phyloP scores from a whole-genome alignment of 2,888 invertebrate genomes.

The Gymnocheta viridis region DNA sequence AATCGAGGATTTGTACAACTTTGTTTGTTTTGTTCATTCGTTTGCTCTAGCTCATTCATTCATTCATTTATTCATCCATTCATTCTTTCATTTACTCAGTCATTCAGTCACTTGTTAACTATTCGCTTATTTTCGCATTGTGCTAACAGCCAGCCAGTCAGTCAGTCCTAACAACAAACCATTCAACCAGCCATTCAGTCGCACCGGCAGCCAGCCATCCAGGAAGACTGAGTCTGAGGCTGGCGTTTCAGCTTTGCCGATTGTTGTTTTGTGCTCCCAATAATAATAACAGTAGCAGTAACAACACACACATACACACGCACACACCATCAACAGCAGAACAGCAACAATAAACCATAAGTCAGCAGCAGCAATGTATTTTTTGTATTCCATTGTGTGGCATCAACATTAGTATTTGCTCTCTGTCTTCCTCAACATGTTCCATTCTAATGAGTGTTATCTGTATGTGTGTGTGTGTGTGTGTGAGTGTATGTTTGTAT shows the following conservation, averaged over 20 bases:
- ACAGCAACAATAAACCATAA: constrained; percentile 62
- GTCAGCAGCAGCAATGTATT: constrained; percentile 58
- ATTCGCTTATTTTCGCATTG: constrained; percentile 66
- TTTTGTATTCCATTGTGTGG: constrained; percentile 53
- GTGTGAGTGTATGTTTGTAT: not conserved
- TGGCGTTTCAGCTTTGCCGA: constrained; percentile 55
- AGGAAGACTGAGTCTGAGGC: constrained; percentile 58
- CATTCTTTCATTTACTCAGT: constrained; percentile 65
- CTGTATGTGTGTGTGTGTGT: not conserved
- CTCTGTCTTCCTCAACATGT: constrained; percentile 55
- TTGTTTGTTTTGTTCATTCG: constrained; percentile 69
- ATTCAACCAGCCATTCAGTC: constrained; percentile 18
- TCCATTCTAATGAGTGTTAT: constrained; percentile 53
- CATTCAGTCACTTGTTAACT: constrained; percentile 69
- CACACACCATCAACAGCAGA: constrained; percentile 49
- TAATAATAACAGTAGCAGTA: constrained; percentile 50
- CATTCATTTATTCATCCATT: constrained; percentile 63
- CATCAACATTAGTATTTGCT: constrained; percentile 64
- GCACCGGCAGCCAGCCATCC: constrained; percentile 33
- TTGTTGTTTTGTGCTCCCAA: constrained; percentile 64
- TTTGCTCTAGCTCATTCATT: constrained; percentile 67
- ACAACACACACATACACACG: constrained; percentile 37
- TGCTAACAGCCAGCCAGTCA: constrained; percentile 32
- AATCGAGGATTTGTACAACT: constrained; percentile 71
- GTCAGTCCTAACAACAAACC: constrained; percentile 16